phyloP scores from a whole-genome alignment of 2,888 invertebrate species.

The Drosophila nr. medialis region DNA sequence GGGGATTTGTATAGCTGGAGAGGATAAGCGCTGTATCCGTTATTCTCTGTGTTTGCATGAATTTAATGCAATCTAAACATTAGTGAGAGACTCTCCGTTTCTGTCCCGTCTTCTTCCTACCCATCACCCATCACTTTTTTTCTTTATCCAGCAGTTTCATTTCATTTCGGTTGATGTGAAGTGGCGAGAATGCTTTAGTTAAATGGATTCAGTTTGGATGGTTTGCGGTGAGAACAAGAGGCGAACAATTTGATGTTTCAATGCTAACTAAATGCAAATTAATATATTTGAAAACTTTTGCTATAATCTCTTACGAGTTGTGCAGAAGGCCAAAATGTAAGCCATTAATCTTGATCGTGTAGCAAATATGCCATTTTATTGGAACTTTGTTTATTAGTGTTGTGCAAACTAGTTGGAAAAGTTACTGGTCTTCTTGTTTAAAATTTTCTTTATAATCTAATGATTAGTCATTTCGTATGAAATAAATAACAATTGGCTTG shows the following conservation, averaged over 20 bases:
- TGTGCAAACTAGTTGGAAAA: background rate
- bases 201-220: conserved; percentile 52
- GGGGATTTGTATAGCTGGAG: conserved; percentile 76
- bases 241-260: conserved; percentile 44
- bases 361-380: background rate
- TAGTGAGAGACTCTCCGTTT: conserved; percentile 54
- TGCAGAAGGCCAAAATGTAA: background rate
- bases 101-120: conserved; percentile 1
- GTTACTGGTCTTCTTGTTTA: background rate
- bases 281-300: conserved; percentile 33
- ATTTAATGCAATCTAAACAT: conserved; percentile 81
- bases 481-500: background rate
- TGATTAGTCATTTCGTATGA: background rate
- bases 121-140: background rate
- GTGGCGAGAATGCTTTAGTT: conserved; percentile 52
- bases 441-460: background rate
- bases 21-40: conserved; percentile 80
- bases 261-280: conserved; percentile 44
- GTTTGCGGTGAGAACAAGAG: conserved; percentile 39
- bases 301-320: background rate
- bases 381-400: background rate
- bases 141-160: conserved; percentile 30
- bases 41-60: conserved; percentile 79
- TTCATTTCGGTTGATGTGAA: conserved; percentile 32
- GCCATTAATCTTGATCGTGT: background rate